Evolutionary conservation across 2,888 invertebrate genomes (phyloP).

Genomic region (Macaria liturata): DNA sequence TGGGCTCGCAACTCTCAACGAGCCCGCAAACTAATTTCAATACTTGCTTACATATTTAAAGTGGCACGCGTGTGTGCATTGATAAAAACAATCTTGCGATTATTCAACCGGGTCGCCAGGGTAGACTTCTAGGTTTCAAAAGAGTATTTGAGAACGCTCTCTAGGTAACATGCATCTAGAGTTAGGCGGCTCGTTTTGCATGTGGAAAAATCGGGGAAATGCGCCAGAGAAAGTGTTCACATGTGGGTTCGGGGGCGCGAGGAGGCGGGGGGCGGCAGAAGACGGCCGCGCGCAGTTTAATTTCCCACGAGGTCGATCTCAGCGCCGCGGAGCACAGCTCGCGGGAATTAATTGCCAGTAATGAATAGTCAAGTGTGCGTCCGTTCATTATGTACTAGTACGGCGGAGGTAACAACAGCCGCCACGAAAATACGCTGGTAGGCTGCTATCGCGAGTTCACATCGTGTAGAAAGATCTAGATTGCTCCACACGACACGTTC

Average conservation of each 20-base stretch:
- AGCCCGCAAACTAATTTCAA: conserved; percentile 74
- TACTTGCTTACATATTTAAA: conserved; percentile 65
- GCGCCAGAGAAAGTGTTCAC: conserved; percentile 74
- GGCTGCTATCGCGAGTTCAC: not conserved
- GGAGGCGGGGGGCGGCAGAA: conserved; percentile 68
- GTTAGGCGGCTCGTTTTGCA: conserved; percentile 45
- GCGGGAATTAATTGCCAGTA: conserved; percentile 83
- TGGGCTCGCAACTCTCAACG: conserved; percentile 56
- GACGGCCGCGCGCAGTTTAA: conserved; percentile 81
- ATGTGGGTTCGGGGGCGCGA: conserved; percentile 62
- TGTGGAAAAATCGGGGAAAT: conserved; percentile 70
- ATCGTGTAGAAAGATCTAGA: conserved; percentile 1
- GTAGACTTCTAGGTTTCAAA: no score
- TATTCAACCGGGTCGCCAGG: not conserved
- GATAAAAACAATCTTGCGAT: conserved; percentile 26
- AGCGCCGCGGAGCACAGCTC: conserved; percentile 78
- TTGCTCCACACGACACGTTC: conserved; percentile 2
- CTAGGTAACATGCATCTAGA: conserved; percentile 9
- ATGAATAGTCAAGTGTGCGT: conserved; percentile 82
- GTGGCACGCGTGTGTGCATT: conserved; percentile 28
- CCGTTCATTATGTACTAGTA: conserved; percentile 68
- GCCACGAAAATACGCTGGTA: not conserved
- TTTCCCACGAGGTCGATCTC: conserved; percentile 84
- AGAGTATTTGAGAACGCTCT: no score
- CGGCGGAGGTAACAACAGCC: conserved; percentile 8